phyloP scores from a whole-genome alignment of 92 coral and sea anemone species.

The Palythoa caribaeorum region DNA sequence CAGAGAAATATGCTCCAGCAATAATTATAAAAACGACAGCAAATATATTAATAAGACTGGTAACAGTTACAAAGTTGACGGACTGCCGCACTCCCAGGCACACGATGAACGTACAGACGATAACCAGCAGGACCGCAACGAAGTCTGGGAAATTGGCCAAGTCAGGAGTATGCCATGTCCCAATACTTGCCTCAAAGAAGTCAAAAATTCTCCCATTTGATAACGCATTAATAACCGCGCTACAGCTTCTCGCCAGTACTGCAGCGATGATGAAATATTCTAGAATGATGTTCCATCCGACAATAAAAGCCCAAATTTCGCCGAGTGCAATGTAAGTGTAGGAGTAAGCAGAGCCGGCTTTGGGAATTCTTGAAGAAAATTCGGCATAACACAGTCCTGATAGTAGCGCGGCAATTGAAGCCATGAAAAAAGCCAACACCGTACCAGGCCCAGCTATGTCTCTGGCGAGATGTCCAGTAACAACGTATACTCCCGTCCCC shows the following conservation, averaged over 20 bases:
- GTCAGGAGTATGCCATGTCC: conserved; percentile 60
- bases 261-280: conserved; percentile 86
- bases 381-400: conserved; percentile 95
- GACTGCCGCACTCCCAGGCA: conserved; percentile 80
- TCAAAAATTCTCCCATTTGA: conserved; percentile 69
- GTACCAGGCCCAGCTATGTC: conserved; percentile 91
- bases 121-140: conserved; percentile 67
- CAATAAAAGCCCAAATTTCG: conserved; percentile 90
- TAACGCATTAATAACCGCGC: conserved; percentile 80
- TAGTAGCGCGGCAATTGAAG: conserved; percentile 78
- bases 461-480: conserved; percentile 88
- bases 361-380: conserved; percentile 91
- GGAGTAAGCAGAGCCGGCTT: conserved; percentile 93
- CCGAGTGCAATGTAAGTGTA: conserved; percentile 90
- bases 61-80: conserved; percentile 58
- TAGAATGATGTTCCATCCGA: conserved; percentile 92
- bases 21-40: conserved; percentile 68
- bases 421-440: conserved; percentile 80
- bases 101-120: conserved; percentile 67
- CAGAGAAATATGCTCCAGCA: conserved; percentile 65
- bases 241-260: conserved; percentile 76
- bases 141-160: conserved; percentile 85
- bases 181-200: conserved; percentile 62
- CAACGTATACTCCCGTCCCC: conserved; percentile 87
- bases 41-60: conserved; percentile 72